These are phyloP conservation scores for Gorsachius goisagi DNA, from an alignment of 2,113 vertebrate genomes.

Conservation along the genomic window DNA sequence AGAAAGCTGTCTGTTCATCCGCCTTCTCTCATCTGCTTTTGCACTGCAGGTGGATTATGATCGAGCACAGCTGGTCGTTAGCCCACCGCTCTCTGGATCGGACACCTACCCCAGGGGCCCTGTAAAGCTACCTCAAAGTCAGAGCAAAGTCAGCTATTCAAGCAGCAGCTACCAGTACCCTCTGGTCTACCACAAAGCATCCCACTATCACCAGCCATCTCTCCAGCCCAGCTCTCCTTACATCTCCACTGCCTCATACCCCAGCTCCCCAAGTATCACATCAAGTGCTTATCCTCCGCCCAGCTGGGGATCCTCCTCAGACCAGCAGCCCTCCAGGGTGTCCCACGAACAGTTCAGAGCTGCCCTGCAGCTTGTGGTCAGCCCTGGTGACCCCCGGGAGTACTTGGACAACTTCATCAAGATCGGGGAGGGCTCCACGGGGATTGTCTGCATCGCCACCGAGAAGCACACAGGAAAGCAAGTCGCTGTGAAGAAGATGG, in stretches of 20 bases:
- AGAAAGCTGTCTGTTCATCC: background rate
- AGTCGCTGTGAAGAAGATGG: constrained; percentile 99
- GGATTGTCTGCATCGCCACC: constrained; percentile 96
- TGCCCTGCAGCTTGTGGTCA: constrained; percentile 95
- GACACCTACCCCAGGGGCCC: constrained; percentile 92
- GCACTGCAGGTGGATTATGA: constrained; percentile 88
- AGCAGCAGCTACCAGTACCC: constrained; percentile 87
- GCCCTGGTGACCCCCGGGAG: constrained; percentile 94
- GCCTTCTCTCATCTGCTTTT: background rate
- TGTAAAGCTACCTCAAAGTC: constrained; percentile 94
- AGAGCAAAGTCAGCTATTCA: constrained; percentile 87
- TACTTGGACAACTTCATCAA: constrained; percentile 98
- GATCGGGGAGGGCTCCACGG: constrained; percentile 97
- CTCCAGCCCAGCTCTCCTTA: constrained; percentile 90
- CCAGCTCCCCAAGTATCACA: constrained; percentile 89
- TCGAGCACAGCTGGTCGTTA: constrained; percentile 84
- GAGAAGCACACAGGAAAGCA: constrained; percentile 97
- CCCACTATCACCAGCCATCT: constrained; percentile 86
- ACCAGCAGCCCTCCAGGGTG: constrained; percentile 92
- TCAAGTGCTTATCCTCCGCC: constrained; percentile 91
- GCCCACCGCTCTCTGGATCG: constrained; percentile 83
- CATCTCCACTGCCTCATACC: constrained; percentile 90
- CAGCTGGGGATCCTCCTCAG: constrained; percentile 93
- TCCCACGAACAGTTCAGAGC: constrained; percentile 98
- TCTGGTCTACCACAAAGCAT: constrained; percentile 85